Base-by-base conservation (phyloP, 2,888 invertebrate genomes). In the Cataglyphis livida region DNA sequence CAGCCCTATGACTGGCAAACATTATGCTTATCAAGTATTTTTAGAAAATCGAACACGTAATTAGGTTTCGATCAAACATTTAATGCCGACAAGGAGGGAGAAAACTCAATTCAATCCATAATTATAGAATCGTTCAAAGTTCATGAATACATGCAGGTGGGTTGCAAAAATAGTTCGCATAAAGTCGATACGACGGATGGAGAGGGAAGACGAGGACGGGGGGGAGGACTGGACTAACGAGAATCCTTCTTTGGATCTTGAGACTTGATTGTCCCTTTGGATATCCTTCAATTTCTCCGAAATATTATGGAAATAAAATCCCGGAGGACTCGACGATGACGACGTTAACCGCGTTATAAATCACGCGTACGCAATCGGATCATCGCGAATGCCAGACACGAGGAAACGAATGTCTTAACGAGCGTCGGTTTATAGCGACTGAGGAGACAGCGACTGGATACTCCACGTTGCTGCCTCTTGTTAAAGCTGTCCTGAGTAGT, bases 281-380 rank as follows among this genome's bases (percentile, higher is more conserved):
- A 62, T 21, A 64, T 57, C 76, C 75, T 65, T 64, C 65, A 76
- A 76, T 82, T 73, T 9, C n/a, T 68, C 44, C 74, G 74, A 74
- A 74, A 82, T 66, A 68, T 84, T 84, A 84, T 84, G 83, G 73
- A 84, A 74, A 74, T 84, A 59, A 73, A 73, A 78, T 59, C 71
- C 61, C 28, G 25, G 25, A 28, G 35, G 81, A n/a, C 54, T 70
- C 51, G 38, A n/a, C 15, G 41, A 74, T 12, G 51, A 38, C 79
- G 41, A 48, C 32, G 32, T 82, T 84, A 82, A 84, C 73, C 15
- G 51, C 51, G 48, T 81, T 81, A 81, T 65, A 66, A 81, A 74
- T 74, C 73, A 35, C 59, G 66, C 41, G 81, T 84, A 81, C 21
- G 66, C 84, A 83, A 84, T 86, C 75, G 73, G 41, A 81, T 82